phyloP scores from a whole-genome alignment of 2,113 vertebrate species.

The Sinocyclocheilus grahami region DNA sequence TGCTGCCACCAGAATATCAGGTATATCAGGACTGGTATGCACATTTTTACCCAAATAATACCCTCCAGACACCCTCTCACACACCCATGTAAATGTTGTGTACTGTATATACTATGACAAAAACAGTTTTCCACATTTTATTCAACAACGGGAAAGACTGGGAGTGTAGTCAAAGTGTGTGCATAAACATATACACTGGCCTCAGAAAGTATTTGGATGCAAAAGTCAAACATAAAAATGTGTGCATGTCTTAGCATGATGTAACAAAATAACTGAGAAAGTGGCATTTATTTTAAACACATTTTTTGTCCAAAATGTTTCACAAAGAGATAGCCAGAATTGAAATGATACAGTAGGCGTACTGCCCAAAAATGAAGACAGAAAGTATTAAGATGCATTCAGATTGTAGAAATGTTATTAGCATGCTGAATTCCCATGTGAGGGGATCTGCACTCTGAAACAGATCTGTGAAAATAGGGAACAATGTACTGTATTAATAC shows the following conservation, averaged over 20 bases:
- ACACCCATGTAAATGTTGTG: background rate
- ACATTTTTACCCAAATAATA: conserved; percentile 43
- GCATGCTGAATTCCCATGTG: background rate
- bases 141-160: background rate
- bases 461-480: background rate
- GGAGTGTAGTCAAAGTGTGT: background rate
- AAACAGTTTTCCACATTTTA: background rate
- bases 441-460: no score
- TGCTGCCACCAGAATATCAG: conserved; percentile 42
- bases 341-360: background rate
- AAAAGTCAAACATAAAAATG: background rate
- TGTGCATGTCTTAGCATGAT: background rate
- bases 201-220: conserved; percentile 6
- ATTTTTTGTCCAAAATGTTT: background rate
- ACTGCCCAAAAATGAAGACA: background rate
- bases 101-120: background rate
- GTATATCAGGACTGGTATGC: conserved; percentile 42
- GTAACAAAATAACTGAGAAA: background rate
- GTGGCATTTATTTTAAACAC: background rate
- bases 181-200: conserved; percentile 5
- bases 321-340: background rate
- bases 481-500: no score
- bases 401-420: background rate
- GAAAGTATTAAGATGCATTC: background rate
- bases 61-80: conserved; percentile 20